Evolutionary conservation across 2,888 invertebrate species (phyloP), one percentile per base, ranked within the genome.

Genomic region (Melanostoma mellinum): DNA sequence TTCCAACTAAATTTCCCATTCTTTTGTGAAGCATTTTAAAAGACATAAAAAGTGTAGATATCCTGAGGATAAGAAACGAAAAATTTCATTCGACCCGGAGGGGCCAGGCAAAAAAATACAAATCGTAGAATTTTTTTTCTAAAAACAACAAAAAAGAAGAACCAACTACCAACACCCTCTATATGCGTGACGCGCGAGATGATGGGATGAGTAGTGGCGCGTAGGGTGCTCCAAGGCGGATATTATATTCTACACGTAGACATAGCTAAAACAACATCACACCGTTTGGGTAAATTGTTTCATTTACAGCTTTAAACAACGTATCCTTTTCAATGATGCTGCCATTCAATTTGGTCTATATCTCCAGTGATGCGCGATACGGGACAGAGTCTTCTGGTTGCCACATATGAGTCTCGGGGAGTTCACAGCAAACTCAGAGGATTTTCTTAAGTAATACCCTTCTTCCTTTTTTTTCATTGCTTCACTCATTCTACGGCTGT

Each of bases 221-320:
- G 36, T 46, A 35, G 63, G 60, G 35, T 61, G 48, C 35, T 63
- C 52, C 44, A 10, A 10, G 55, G 55, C 60, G 60, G 56, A 65
- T 56, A 6, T 20, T 20, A 20, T 53, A 46, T 6, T 6, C 36
- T 40, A 40, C 32, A 36, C 50, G 48, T 52, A 58, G 6, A 58
- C 74, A 61, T 56, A 68, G 68, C 48, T 65, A 32, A 61, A 40
- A 44, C 67, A 55, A 55, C 46, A 68, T 61, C 78, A 58, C 63
- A 50, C 74, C 73, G 67, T 73, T 65, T 65, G 74, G 78, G 74
- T 74, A 78, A 78, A 78, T 84, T 84, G 82, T 84, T 84, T 84
- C 82, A 84, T 84, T 84, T 84, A 84, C 74, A 78, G 82, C 82
- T 67, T 84, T 84, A 84, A 84, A 84, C 79, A 84, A 84, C 82